Evolutionary conservation across 2,888 invertebrate genomes (phyloP).

Genomic region (Aleiodes testaceus): DNA sequence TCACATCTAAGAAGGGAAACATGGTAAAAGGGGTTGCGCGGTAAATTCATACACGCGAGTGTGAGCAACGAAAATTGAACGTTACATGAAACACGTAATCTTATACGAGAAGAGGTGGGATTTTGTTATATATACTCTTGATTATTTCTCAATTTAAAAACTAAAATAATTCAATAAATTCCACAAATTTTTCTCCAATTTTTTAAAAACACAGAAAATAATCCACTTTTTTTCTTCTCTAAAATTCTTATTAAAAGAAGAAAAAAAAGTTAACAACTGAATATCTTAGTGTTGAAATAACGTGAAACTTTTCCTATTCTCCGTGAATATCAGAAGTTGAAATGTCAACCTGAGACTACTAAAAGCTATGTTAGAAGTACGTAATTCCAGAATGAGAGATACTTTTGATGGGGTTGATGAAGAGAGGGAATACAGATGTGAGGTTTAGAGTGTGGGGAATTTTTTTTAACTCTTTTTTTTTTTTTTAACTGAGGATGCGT

Average conservation of each 20-base stretch:
- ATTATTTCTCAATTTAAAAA: not conserved
- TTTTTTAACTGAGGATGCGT: slow-evolving; percentile 1
- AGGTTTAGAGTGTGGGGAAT: not conserved
- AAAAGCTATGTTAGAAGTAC: slow-evolving; percentile 50
- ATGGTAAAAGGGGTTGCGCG: slow-evolving; percentile 52
- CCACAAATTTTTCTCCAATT: too few species aligned
- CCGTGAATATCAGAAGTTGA: slow-evolving; percentile 60
- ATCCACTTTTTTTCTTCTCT: slow-evolving; percentile 1
- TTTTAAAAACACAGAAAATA: too few species aligned
- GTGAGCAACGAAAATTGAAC: slow-evolving; percentile 61
- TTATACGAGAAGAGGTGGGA: slow-evolving; percentile 41
- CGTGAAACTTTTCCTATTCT: slow-evolving; percentile 67
- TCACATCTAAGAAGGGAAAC: slow-evolving; percentile 68
- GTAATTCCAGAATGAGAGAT: slow-evolving; percentile 17
- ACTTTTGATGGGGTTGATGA: slow-evolving; percentile 26
- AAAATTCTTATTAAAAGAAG: slow-evolving; percentile 13
- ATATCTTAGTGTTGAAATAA: slow-evolving; percentile 57
- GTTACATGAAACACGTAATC: slow-evolving; percentile 50
- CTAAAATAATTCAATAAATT: too few species aligned
- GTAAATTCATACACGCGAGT: slow-evolving; percentile 52
- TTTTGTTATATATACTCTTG: slow-evolving; percentile 6
- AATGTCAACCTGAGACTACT: slow-evolving; percentile 71
- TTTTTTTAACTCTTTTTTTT: not conserved
- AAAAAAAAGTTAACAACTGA: slow-evolving; percentile 21
- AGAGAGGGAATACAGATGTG: slow-evolving; percentile 29